Evolutionary conservation across 2,113 vertebrate genomes (phyloP).

Genomic region (Lates calcarifer): DNA sequence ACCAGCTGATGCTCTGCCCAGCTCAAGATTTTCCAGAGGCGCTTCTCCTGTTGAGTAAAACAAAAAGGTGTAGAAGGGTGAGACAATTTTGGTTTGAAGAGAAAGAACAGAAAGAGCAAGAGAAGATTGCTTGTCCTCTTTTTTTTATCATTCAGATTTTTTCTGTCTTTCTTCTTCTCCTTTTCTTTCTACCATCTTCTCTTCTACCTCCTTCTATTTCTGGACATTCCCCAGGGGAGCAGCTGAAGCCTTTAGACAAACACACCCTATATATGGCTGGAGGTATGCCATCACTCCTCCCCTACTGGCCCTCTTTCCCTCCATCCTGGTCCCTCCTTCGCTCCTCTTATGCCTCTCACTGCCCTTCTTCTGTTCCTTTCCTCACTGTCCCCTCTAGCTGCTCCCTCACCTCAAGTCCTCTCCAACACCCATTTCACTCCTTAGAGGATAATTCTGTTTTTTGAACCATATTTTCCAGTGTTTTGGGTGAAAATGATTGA

Average conservation of each 20-base stretch:
- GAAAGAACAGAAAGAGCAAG: neutral
- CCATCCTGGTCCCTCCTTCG: neutral
- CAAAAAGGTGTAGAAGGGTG: neutral
- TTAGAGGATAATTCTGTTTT: no score
- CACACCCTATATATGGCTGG: constrained; percentile 84
- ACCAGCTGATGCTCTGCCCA: constrained; percentile 65
- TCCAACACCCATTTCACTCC: neutral
- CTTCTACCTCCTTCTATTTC: constrained; percentile 82
- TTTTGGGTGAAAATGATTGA: no score
- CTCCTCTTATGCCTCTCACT: neutral
- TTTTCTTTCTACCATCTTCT: constrained; percentile 5
- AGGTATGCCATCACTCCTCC: constrained; percentile 35
- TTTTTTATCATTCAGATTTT: no score
- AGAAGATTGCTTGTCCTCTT: neutral
- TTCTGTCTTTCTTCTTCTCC: neutral
- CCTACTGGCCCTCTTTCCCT: constrained; percentile 1
- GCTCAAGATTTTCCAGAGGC: neutral
- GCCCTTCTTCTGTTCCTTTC: neutral
- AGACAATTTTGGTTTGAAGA: neutral
- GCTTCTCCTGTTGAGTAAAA: neutral
- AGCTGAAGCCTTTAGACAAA: constrained; percentile 62
- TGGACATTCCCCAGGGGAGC: constrained; percentile 86
- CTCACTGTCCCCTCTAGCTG: neutral
- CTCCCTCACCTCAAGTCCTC: neutral
- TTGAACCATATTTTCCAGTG: no score